Conservation (phyloP, 1,140 invertebrate genomes). For the Tachypleus tridentatus region DNA sequence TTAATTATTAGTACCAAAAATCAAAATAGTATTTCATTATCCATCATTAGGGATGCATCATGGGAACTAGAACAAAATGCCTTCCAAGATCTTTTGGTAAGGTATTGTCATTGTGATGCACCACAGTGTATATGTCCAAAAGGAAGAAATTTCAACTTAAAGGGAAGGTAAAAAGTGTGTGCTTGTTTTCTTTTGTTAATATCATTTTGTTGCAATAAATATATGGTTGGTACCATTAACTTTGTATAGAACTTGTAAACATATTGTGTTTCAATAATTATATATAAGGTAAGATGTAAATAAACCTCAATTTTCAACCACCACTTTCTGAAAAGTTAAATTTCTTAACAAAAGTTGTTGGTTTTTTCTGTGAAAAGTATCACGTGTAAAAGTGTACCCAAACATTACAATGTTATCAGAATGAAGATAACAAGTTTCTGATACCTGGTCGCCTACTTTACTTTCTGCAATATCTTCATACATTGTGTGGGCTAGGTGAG, state of each 20-base stretch:
- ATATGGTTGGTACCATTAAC: constrained; percentile 1
- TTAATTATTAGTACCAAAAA: too few species aligned
- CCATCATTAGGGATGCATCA: constrained; percentile 45
- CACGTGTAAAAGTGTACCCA: too few species aligned
- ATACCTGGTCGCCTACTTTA: too few species aligned
- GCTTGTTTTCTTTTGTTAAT: constrained; percentile 7
- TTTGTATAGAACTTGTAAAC: neutral
- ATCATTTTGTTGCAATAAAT: neutral
- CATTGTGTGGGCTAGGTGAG: too few species aligned
- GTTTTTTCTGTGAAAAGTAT: neutral
- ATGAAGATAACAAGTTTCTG: too few species aligned
- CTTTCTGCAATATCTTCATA: too few species aligned
- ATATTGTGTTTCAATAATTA: neutral
- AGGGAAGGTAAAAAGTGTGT: constrained; percentile 35
- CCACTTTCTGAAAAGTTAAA: neutral
- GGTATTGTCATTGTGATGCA: constrained; percentile 46
- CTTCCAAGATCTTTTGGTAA: constrained; percentile 44
- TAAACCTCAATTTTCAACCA: constrained; percentile 2
- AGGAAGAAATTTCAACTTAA: constrained; percentile 38
- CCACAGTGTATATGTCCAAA: constrained; percentile 43
- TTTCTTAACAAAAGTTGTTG: neutral
- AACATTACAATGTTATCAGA: too few species aligned
- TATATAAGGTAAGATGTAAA: constrained; percentile 1
- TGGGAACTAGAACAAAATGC: constrained; percentile 54
- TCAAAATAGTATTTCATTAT: too few species aligned